These are phyloP conservation scores for Zoanthus sansibaricus DNA, from an alignment of 92 coral and sea anemone genomes.

Conservation along the genomic window DNA sequence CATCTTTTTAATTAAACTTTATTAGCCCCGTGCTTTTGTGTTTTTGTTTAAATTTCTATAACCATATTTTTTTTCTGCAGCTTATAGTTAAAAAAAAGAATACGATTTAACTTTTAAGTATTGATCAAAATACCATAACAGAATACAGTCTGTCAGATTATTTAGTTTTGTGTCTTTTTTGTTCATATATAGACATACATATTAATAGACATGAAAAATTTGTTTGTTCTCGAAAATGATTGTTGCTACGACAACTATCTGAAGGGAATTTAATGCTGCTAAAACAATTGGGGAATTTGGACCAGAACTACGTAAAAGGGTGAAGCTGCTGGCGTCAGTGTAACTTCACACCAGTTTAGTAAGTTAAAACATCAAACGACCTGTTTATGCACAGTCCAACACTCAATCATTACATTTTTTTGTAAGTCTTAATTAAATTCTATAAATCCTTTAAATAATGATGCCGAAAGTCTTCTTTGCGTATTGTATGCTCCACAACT, in stretches of 20 bases:
- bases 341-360: neutral
- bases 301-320: neutral
- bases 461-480: neutral
- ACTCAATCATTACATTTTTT: neutral
- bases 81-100: too few species aligned
- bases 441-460: neutral
- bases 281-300: neutral
- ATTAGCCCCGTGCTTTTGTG: too few species aligned
- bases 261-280: neutral
- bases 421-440: neutral
- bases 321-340: neutral
- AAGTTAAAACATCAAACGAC: neutral
- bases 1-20: too few species aligned
- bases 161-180: neutral
- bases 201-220: neutral
- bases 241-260: neutral
- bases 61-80: too few species aligned
- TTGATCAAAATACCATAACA: too few species aligned
- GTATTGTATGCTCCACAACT: neutral
- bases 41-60: too few species aligned
- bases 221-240: neutral
- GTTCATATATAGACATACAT: neutral
- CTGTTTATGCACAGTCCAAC: neutral
- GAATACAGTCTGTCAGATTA: too few species aligned
- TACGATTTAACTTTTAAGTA: too few species aligned